Evolutionary conservation across 1,140 invertebrate species (phyloP).

Genomic region (Polypedilum pembai): DNA sequence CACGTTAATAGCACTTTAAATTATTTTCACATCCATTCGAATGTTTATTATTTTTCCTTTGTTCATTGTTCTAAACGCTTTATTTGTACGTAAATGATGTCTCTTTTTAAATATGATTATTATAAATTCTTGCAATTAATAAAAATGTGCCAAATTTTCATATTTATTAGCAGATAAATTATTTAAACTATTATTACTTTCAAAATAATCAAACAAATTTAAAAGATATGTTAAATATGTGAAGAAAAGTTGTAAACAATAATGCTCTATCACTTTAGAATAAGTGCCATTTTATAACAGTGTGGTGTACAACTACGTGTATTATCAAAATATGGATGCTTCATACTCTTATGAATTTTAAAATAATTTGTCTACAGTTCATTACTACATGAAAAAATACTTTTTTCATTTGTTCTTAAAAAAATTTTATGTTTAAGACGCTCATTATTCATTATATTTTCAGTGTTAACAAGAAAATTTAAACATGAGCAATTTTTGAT

Average conservation of each 20-base stretch:
- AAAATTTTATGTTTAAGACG: too few relatives aligned
- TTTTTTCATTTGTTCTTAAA: too few relatives aligned
- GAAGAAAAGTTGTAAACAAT: not conserved
- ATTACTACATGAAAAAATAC: too few relatives aligned
- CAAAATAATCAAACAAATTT: too few relatives aligned
- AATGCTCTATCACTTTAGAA: not conserved
- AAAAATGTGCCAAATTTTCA: not conserved
- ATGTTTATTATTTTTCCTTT: constrained; percentile 20
- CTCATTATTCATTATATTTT: too few relatives aligned
- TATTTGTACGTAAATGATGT: not conserved
- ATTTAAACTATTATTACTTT: too few relatives aligned
- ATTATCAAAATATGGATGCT: too few relatives aligned
- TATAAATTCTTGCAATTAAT: not conserved
- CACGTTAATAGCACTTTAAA: not conserved
- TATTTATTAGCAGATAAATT: not conserved
- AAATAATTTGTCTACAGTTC: too few relatives aligned
- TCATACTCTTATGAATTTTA: not conserved
- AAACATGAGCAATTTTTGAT: too few relatives aligned
- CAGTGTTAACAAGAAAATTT: too few relatives aligned
- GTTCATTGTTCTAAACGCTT: not conserved
- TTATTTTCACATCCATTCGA: not conserved
- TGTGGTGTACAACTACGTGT: not conserved
- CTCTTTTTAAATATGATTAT: not conserved
- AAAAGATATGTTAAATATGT: not conserved
- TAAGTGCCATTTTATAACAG: constrained; percentile 9